Evolutionary conservation across 2,888 invertebrate species (phyloP), one percentile per base, ranked within the genome.

Genomic region (Mythimna pallens): DNA sequence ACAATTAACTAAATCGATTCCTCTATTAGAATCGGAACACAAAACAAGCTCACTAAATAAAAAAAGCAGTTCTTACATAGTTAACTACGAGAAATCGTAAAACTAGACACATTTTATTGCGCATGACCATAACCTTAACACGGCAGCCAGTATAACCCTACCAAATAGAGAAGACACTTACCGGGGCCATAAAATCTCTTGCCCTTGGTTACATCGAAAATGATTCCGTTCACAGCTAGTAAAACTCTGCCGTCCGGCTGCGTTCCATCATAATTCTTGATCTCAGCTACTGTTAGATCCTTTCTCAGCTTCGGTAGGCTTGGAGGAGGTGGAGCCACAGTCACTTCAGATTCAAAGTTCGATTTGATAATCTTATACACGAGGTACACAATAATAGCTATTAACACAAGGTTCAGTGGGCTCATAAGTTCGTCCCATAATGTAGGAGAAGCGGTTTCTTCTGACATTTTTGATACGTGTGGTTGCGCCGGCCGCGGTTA

Each of bases 161-260:
- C 79, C 62, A 69, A 85, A 70, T 78, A 36, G 59, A 72, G 76
- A 82, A 83, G 81, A 81, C 80, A 92, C 94, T 93, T 96, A 99
- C 99, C 99, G 92, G 99, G 99, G 10, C 99, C 99, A 94, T 99
- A 99, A 94, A 99, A 99, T 81, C 97, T 96, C 92, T 98, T 98
- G 74, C 99, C 99, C 91, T 97, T 97, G 36, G 99, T 99, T 81
- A 98, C 99, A 96, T 99, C 99, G 95, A 99, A 99, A 57, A 99
- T 98, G 92, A 97, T 98, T 70, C 99, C 98, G 93, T 99, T 99
- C 63, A 99, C 98, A 58, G 99, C 99, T 54, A 99, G 97, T 84
- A 99, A 96, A 83, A 99, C 98, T 89, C 99, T 97, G 55, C 99
- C 99, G 91, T 99, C 99, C 58, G 97, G 96, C 89, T 98, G 98